Evolutionary conservation across 1,140 invertebrate genomes (phyloP).

Genomic region (Uloborus diversus): DNA sequence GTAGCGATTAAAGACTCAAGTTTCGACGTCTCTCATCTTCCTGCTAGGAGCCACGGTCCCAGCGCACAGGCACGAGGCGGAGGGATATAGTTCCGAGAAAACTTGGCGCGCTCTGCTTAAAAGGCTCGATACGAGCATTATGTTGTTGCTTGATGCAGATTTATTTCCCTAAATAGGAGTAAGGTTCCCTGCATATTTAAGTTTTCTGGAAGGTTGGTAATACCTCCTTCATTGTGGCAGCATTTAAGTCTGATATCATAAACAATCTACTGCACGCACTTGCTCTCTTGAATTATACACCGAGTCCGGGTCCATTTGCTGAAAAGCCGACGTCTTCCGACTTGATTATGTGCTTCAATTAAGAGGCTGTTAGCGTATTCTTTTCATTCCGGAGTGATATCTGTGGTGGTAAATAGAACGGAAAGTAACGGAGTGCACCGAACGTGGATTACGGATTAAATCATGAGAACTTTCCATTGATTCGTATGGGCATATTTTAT

Average conservation of each 20-base stretch:
- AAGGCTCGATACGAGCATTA: conserved; percentile 30
- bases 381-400: too few relatives aligned
- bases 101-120: conserved; percentile 21
- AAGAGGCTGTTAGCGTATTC: too few relatives aligned
- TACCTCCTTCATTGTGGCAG: conserved; percentile 42
- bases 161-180: conserved; percentile 40
- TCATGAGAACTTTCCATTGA: too few relatives aligned
- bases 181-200: conserved; percentile 51
- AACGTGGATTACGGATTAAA: conserved; percentile 43
- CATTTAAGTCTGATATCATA: conserved; percentile 30
- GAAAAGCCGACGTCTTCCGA: too few relatives aligned
- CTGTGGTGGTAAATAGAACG: too few relatives aligned
- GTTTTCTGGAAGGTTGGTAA: conserved; percentile 5
- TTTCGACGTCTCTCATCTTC: conserved; percentile 38
- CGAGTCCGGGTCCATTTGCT: too few relatives aligned
- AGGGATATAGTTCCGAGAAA: conserved; percentile 51
- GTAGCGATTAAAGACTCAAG: conserved; percentile 55
- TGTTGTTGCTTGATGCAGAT: conserved; percentile 52
- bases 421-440: not conserved
- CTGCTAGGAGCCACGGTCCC: conserved; percentile 25
- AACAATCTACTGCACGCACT: conserved; percentile 30
- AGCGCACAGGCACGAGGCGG: conserved; percentile 15
- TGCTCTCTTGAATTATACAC: not conserved
- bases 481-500: too few relatives aligned
- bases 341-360: too few relatives aligned